Conservation (phyloP, 2,888 invertebrate species). For the Dolichomitus sp. region DNA sequence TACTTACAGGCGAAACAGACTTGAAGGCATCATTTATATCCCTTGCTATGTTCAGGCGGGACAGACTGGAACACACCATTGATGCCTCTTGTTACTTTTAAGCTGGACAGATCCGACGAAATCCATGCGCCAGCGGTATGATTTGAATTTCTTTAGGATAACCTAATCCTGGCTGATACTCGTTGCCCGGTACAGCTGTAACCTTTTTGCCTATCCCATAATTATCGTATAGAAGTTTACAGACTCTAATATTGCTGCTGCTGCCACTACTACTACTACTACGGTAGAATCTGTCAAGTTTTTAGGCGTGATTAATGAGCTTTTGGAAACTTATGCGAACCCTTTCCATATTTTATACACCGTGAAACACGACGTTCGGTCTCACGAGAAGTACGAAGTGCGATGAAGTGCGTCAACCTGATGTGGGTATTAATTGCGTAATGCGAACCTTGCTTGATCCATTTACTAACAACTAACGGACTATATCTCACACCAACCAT, state of each 20-base stretch:
- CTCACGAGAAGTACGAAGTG: conserved; percentile 17
- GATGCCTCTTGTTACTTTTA: too few species aligned
- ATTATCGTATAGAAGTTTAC: conserved; percentile 34
- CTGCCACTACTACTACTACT: conserved; percentile 9
- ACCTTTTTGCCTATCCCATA: conserved; percentile 21
- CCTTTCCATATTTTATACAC: conserved; percentile 14
- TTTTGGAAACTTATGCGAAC: conserved; percentile 60
- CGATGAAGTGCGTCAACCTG: conserved; percentile 32
- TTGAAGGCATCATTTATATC: too few species aligned
- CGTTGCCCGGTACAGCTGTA: conserved; percentile 29
- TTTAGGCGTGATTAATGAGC: conserved; percentile 73
- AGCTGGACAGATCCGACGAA: too few species aligned
- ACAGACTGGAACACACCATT: too few species aligned
- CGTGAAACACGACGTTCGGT: conserved; percentile 40
- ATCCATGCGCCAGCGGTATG: too few species aligned
- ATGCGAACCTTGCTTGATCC: conserved; percentile 38
- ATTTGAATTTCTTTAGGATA: neutral
- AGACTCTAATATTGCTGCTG: neutral
- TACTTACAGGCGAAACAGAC: too few species aligned
- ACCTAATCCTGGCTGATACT: conserved; percentile 37
- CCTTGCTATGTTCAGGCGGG: too few species aligned
- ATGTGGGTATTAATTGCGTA: conserved; percentile 54
- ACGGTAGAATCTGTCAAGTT: conserved; percentile 60
- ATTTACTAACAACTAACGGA: conserved; percentile 28
- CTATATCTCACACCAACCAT: neutral